Conservation (phyloP, 1,140 invertebrate genomes). For the Himalopsyche phryganea region DNA sequence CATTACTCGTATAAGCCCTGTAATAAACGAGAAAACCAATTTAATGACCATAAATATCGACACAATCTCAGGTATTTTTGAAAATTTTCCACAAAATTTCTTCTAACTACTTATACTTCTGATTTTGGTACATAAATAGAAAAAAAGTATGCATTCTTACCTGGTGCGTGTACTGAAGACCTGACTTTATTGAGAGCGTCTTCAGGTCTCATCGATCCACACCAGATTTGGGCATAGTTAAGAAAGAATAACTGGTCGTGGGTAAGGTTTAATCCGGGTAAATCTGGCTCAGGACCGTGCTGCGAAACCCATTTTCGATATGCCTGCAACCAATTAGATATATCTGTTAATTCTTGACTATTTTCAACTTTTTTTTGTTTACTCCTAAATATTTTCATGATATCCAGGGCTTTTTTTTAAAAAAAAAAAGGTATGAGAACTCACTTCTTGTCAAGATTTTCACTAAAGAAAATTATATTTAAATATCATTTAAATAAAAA, state of each 20-base stretch:
- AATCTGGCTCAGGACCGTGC: slow-evolving; percentile 65
- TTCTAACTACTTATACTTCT: too few species aligned
- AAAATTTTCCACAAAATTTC: too few species aligned
- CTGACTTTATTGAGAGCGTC: slow-evolving; percentile 74
- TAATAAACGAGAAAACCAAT: neutral
- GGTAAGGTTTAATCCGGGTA: slow-evolving; percentile 78
- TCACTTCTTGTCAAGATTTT: too few species aligned
- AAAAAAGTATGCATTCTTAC: too few species aligned
- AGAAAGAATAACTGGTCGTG: slow-evolving; percentile 87
- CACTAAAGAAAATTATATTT: too few species aligned
- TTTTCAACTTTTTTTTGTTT: too few species aligned
- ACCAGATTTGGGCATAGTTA: slow-evolving; percentile 86
- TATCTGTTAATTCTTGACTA: slow-evolving; percentile 3
- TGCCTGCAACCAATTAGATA: slow-evolving; percentile 52
- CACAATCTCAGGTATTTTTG: too few species aligned
- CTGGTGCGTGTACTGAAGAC: slow-evolving; percentile 81
- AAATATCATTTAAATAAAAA: too few species aligned
- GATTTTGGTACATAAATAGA: too few species aligned
- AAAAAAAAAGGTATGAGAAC: too few species aligned
- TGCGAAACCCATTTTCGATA: slow-evolving; percentile 74
- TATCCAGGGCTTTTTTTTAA: too few species aligned
- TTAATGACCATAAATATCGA: neutral
- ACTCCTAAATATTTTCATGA: too few species aligned
- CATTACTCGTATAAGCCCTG: slow-evolving; percentile 57
- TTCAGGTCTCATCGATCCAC: slow-evolving; percentile 82